These are phyloP conservation scores for Eupithecia insigniata DNA, from an alignment of 2,888 invertebrate species.

Conservation along the genomic window DNA sequence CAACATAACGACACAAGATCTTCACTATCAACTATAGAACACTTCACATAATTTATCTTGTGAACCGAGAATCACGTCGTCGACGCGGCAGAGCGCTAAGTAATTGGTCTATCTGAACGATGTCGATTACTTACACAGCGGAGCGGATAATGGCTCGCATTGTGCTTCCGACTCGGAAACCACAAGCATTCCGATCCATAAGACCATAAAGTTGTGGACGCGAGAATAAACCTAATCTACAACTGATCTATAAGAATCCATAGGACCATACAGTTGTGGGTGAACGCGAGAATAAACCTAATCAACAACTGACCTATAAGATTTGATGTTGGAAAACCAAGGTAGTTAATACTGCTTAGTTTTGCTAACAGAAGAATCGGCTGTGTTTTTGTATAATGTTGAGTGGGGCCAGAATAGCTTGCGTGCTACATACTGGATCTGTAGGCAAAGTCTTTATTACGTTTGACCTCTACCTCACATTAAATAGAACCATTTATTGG, in stretches of 20 bases:
- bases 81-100: slow-evolving; percentile 34
- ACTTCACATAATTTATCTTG: slow-evolving; percentile 23
- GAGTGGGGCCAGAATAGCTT: neutral
- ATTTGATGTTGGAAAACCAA: neutral
- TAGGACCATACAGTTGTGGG: slow-evolving; percentile 14
- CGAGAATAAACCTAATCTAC: neutral
- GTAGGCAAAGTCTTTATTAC: neutral
- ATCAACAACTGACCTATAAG: neutral
- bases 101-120: slow-evolving; percentile 31
- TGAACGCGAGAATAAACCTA: neutral
- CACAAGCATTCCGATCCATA: slow-evolving; percentile 58
- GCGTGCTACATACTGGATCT: neutral
- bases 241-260: neutral
- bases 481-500: neutral
- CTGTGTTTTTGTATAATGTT: neutral
- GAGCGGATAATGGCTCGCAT: slow-evolving; percentile 43
- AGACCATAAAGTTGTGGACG: slow-evolving; percentile 17
- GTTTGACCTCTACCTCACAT: neutral
- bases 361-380: neutral
- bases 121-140: slow-evolving; percentile 46
- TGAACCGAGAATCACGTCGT: slow-evolving; percentile 21
- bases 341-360: neutral
- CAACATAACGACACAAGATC: neutral
- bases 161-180: slow-evolving; percentile 67
- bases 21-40: neutral